Evolutionary conservation across 1,140 invertebrate genomes (phyloP).

Genomic region (Monomorium pharaonis): DNA sequence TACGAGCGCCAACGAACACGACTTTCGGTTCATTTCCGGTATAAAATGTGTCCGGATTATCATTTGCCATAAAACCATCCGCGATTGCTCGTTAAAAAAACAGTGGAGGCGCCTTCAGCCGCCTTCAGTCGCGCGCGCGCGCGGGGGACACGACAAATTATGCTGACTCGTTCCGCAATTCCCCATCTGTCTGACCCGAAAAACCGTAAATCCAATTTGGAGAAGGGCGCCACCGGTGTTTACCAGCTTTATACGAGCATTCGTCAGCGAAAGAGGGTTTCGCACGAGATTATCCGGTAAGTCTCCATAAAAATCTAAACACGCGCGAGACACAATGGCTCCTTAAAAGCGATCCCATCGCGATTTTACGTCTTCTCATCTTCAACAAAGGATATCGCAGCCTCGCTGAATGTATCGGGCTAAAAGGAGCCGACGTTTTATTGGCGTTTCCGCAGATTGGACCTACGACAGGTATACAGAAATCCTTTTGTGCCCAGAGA

Average conservation of each 20-base stretch:
- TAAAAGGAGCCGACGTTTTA: slow-evolving; percentile 64
- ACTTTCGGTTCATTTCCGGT: neutral
- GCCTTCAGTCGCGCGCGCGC: neutral
- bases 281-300: slow-evolving; percentile 63
- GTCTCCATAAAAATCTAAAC: slow-evolving; percentile 71
- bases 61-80: slow-evolving; percentile 17
- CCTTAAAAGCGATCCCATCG: slow-evolving; percentile 61
- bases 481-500: slow-evolving; percentile 58
- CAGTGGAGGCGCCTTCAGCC: neutral
- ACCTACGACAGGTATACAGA: slow-evolving; percentile 61
- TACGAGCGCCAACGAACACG: neutral
- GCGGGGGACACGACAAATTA: neutral
- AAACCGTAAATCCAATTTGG: slow-evolving; percentile 66
- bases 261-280: slow-evolving; percentile 43
- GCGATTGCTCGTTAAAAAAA: slow-evolving; percentile 42
- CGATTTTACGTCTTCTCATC: slow-evolving; percentile 70
- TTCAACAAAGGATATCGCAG: slow-evolving; percentile 60
- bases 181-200: neutral
- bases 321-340: slow-evolving; percentile 27
- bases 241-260: slow-evolving; percentile 59
- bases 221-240: slow-evolving; percentile 52
- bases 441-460: slow-evolving; percentile 63
- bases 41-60: slow-evolving; percentile 13
- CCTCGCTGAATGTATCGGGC: slow-evolving; percentile 42
- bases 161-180: slow-evolving; percentile 52